phyloP scores from a whole-genome alignment of 2,113 vertebrate genomes.

The Pyxicephalus adspersus region DNA sequence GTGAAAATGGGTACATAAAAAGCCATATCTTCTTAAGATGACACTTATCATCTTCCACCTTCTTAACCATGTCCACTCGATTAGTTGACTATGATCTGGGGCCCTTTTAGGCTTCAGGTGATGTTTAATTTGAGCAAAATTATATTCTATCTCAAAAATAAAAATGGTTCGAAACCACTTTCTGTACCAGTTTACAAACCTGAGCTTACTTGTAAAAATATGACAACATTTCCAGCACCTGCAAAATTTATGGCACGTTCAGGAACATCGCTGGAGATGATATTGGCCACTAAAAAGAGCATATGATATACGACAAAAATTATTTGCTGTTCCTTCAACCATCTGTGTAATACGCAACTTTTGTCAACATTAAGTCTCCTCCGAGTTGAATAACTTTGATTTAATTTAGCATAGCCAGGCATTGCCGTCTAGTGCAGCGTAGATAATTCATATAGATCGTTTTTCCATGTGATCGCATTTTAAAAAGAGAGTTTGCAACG shows the following conservation, averaged over 20 bases:
- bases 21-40: too few relatives aligned
- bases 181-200: not conserved
- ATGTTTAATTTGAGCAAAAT: too few relatives aligned
- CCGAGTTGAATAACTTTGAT: conserved; percentile 52
- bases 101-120: too few relatives aligned
- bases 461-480: conserved; percentile 14
- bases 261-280: not conserved
- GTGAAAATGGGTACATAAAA: too few relatives aligned
- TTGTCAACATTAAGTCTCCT: conserved; percentile 53
- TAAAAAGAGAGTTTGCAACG: conserved; percentile 55
- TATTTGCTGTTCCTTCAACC: conserved; percentile 42
- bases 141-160: too few relatives aligned
- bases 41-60: too few relatives aligned
- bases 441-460: conserved; percentile 56
- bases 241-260: conserved; percentile 13
- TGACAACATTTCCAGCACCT: not conserved
- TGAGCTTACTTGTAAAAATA: not conserved
- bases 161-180: too few relatives aligned
- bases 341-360: conserved; percentile 53
- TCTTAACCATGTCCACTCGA: too few relatives aligned
- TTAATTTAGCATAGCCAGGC: conserved; percentile 51
- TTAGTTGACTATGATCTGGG: too few relatives aligned
- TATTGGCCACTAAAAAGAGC: conserved; percentile 34
- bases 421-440: conserved; percentile 27
- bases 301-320: conserved; percentile 45